phyloP scores from a whole-genome alignment of 2,888 invertebrate genomes.

The Brachyptera putata region DNA sequence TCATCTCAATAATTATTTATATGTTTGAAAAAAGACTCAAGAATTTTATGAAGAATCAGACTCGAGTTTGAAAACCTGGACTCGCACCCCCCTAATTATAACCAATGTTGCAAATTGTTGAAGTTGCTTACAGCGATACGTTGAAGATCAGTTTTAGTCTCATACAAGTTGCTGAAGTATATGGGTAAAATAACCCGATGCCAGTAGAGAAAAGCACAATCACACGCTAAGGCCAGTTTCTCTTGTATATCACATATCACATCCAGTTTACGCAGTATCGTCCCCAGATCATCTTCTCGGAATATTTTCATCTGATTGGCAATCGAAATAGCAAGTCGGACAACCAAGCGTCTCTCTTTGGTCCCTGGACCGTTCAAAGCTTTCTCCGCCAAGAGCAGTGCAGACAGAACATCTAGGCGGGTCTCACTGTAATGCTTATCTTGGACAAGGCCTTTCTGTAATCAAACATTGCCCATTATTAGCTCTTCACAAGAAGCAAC shows the following conservation, averaged over 20 bases:
- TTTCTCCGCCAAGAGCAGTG: constrained; percentile 68
- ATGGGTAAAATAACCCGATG: constrained; percentile 72
- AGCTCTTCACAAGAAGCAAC: too few relatives aligned
- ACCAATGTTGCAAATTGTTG: constrained; percentile 2
- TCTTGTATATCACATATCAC: constrained; percentile 56
- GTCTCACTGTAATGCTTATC: constrained; percentile 62
- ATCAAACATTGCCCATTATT: too few relatives aligned
- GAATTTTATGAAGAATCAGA: too few relatives aligned
- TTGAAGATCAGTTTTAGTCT: constrained; percentile 60
- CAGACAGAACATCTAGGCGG: constrained; percentile 66
- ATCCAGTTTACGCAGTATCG: constrained; percentile 61
- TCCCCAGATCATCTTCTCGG: constrained; percentile 58
- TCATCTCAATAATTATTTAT: too few relatives aligned
- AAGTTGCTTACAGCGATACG: constrained; percentile 52
- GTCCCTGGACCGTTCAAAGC: constrained; percentile 61
- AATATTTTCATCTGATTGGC: constrained; percentile 58
- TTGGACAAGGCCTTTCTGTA: constrained; percentile 53
- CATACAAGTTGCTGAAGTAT: constrained; percentile 69
- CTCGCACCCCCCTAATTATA: too few relatives aligned
- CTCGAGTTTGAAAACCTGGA: too few relatives aligned
- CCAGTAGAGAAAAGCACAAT: constrained; percentile 77
- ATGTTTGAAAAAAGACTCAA: too few relatives aligned
- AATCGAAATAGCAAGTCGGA: constrained; percentile 64
- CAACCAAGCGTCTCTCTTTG: constrained; percentile 59
- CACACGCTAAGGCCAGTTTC: constrained; percentile 58